Evolutionary conservation across 30 jellyfish, hydroid and myxozoan species (phyloP).

Genomic region (Aurelia aurita): DNA sequence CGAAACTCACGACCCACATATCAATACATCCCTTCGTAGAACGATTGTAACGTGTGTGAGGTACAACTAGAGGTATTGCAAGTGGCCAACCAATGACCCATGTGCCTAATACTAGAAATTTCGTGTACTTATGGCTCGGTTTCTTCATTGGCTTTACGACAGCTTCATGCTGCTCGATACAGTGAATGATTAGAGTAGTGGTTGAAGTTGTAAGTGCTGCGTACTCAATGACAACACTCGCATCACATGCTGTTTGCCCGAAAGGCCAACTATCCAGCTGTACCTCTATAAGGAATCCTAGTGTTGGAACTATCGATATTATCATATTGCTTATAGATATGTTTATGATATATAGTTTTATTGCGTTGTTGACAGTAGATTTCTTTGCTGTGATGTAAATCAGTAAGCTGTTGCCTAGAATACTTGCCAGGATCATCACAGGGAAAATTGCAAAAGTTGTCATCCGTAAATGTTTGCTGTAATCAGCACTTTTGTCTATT

Average conservation of each 20-base stretch:
- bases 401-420: background rate
- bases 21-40: background rate
- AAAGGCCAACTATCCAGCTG: background rate
- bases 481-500: no score
- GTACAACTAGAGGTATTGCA: constrained; percentile 2
- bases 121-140: background rate
- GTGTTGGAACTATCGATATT: background rate
- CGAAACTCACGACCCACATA: background rate
- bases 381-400: background rate
- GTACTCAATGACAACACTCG: constrained; percentile 7
- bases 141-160: background rate
- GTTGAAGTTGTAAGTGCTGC: constrained; percentile 15
- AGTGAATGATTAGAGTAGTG: background rate
- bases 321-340: background rate
- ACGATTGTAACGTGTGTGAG: no score
- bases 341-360: background rate
- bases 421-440: no score
- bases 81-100: background rate
- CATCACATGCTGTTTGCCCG: constrained; percentile 6
- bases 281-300: background rate
- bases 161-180: background rate
- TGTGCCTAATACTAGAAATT: background rate
- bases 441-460: no score
- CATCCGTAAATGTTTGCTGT: no score
- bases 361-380: background rate